These are phyloP conservation scores for Decapterus maruadsi DNA, from an alignment of 2,797 vertebrate species.

Conservation along the genomic window DNA sequence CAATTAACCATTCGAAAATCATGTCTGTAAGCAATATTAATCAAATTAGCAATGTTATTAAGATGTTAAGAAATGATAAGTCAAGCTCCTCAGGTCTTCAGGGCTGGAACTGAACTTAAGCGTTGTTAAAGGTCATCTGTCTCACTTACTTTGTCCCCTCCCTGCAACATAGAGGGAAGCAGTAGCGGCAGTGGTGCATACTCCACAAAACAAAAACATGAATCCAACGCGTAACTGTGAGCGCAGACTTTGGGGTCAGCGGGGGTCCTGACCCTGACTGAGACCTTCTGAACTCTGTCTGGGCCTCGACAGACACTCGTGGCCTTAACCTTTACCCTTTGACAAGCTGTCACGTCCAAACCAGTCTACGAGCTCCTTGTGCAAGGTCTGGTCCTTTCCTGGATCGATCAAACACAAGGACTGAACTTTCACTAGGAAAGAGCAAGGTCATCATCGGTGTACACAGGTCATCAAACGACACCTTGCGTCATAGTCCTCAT, in stretches of 20 bases:
- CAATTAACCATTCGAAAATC: background rate
- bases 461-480: slow-evolving; percentile 29
- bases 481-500: background rate
- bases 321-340: slow-evolving; percentile 86
- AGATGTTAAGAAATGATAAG: background rate
- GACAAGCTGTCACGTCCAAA: slow-evolving; percentile 84
- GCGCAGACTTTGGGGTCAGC: slow-evolving; percentile 78
- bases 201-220: slow-evolving; percentile 30
- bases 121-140: background rate
- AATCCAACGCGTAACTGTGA: slow-evolving; percentile 53
- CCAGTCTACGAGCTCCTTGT: slow-evolving; percentile 57
- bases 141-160: background rate
- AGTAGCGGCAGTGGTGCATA: slow-evolving; percentile 1
- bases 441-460: slow-evolving; percentile 37
- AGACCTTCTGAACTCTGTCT: slow-evolving; percentile 81
- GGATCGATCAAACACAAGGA: slow-evolving; percentile 69
- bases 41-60: background rate
- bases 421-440: slow-evolving; percentile 40
- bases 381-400: slow-evolving; percentile 61
- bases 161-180: slow-evolving; percentile 22
- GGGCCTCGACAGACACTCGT: slow-evolving; percentile 78
- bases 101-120: no score
- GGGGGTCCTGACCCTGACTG: slow-evolving; percentile 81
- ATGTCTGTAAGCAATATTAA: background rate
- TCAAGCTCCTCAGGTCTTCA: background rate